Base-by-base conservation (phyloP, 2,797 vertebrate genomes). In the Chelon auratus region DNA sequence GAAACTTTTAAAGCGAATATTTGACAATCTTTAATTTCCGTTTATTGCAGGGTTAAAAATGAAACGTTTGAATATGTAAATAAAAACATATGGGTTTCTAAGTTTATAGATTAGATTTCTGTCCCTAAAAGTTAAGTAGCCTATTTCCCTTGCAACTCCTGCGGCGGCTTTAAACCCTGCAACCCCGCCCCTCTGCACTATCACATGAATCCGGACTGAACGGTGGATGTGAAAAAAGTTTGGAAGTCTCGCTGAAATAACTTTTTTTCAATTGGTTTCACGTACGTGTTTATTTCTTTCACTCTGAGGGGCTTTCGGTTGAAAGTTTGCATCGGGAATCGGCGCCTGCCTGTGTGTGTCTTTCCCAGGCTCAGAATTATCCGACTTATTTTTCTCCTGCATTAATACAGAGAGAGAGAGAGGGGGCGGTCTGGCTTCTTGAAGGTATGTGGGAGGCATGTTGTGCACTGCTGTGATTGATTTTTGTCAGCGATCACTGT, bases 391-490 rank as follows among this genome's bases (percentile, higher is more conserved):
- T 72, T 58, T 78, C 72, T 77, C 56, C 78, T 87, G 83, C 88
- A 90, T 90, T 76, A 89, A 48, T 72, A 78, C 75, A 66, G 54
- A 80, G 42, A 56, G 57, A 68, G 51, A 62, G 39, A 22, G 72
- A n/a, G 71, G 55, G 74, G 77, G 72, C 80, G 80, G 72, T 84
- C 85, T 82, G 90, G 84, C 24, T 90, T 86, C 88, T 90, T 89
- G 89, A 86, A 93, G 93, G 92, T 93, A 93, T 92, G 93, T 91
- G 90, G 89, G 87, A 92, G 90, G 87, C 88, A 84, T 86, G 86
- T 81, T 86, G 64, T 70, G 43, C 71, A n/a, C 62, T 42, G 77
- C 62, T 66, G 33, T 55, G 51, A 61, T 72, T 78, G n/a, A 39
- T 58, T 83, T 87, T 52, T n/a, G 15, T 51, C 62, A 15, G 43